Conservation (phyloP, 2,888 invertebrate genomes). For the Urechis unicinctus region DNA sequence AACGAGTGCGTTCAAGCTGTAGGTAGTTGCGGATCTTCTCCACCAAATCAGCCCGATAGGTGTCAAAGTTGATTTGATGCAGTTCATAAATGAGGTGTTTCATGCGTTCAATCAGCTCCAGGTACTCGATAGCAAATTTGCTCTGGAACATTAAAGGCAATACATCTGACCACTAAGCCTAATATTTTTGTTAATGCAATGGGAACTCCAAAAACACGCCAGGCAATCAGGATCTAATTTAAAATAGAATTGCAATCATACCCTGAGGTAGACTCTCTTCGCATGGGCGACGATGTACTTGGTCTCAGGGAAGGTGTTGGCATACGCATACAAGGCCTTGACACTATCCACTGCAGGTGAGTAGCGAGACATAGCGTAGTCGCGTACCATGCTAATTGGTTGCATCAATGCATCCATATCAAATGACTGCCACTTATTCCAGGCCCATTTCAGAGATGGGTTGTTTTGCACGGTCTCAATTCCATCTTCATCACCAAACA, state of each 20-base stretch:
- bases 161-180: no score
- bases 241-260: no score
- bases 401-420: neutral
- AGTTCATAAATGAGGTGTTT: neutral
- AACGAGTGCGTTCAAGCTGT: constrained; percentile 24
- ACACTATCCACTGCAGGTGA: neutral
- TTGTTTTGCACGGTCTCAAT: neutral
- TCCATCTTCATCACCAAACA: no score
- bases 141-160: neutral
- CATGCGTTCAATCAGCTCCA: neutral
- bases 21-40: constrained; percentile 27
- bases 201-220: no score
- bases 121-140: neutral
- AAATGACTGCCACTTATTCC: neutral
- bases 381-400: neutral
- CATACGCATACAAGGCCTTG: neutral
- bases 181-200: no score
- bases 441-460: neutral
- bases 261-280: neutral
- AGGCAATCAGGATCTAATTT: no score
- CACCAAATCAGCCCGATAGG: constrained; percentile 3
- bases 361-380: neutral
- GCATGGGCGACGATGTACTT: neutral
- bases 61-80: neutral
- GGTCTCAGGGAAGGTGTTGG: neutral